A percentile compares a stretch with the other conserved stretches of the same genome.
phyloP scores from a whole-genome alignment of 2,888 invertebrate species.

The Lochmaea crataegi region DNA sequence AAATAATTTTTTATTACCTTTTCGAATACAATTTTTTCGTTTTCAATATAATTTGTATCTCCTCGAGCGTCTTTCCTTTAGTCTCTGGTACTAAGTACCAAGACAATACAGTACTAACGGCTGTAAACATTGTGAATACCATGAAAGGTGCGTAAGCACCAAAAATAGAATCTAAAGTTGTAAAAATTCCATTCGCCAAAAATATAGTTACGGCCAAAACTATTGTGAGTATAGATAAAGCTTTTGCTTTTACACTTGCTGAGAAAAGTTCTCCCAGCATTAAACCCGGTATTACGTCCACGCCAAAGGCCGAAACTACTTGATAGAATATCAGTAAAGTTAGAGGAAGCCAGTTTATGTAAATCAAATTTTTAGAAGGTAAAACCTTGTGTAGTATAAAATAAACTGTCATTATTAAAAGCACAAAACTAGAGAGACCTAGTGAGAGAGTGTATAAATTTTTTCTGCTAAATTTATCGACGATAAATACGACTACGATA shows the following conservation, averaged over 20 bases:
- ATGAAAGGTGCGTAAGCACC: slow-evolving; percentile 57
- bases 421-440: slow-evolving; percentile 45
- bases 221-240: slow-evolving; percentile 51
- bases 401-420: slow-evolving; percentile 42
- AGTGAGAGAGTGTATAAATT: slow-evolving; percentile 49
- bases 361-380: slow-evolving; percentile 46
- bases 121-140: slow-evolving; percentile 52
- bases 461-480: slow-evolving; percentile 51
- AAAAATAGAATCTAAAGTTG: slow-evolving; percentile 50
- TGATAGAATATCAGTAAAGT: slow-evolving; percentile 55
- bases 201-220: slow-evolving; percentile 50
- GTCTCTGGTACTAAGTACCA: slow-evolving; percentile 59
- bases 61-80: slow-evolving; percentile 49
- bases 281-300: slow-evolving; percentile 55
- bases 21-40: background rate
- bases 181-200: slow-evolving; percentile 54
- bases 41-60: too few species aligned
- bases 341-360: slow-evolving; percentile 56
- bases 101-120: slow-evolving; percentile 50
- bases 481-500: slow-evolving; percentile 46
- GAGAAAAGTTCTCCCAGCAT: slow-evolving; percentile 57
- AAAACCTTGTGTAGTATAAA: slow-evolving; percentile 50
- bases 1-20: too few species aligned
- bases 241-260: slow-evolving; percentile 57
- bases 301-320: slow-evolving; percentile 50